Evolutionary conservation across 2,113 vertebrate species (phyloP).

Genomic region (Athene noctua): DNA sequence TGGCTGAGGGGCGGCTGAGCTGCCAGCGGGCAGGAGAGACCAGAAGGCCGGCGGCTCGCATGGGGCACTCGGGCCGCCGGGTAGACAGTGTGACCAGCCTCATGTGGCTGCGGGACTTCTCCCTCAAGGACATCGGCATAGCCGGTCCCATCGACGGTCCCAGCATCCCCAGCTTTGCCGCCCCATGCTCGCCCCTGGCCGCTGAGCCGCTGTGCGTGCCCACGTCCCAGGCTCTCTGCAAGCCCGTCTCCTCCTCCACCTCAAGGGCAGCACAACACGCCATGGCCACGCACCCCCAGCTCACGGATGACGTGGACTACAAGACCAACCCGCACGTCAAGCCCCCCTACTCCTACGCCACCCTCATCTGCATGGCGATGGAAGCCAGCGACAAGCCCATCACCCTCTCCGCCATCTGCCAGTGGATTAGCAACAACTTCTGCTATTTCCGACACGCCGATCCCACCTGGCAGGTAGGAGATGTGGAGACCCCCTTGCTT

Average conservation of each 20-base stretch:
- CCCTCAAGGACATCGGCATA: constrained; percentile 78
- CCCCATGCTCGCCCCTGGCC: constrained; percentile 85
- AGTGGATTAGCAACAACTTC: constrained; percentile 97
- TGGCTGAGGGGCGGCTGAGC: constrained; percentile 79
- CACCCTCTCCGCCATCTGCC: constrained; percentile 93
- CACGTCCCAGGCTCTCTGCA: constrained; percentile 86
- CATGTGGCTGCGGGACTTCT: constrained; percentile 95
- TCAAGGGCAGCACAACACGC: constrained; percentile 69
- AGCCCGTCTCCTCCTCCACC: constrained; percentile 85
- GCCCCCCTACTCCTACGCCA: constrained; percentile 92
- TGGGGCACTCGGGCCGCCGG: constrained; percentile 43
- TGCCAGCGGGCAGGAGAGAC: constrained; percentile 69
- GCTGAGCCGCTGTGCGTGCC: constrained; percentile 88
- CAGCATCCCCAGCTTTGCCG: constrained; percentile 69
- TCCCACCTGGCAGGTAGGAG: constrained; percentile 92
- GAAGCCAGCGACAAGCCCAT: constrained; percentile 89
- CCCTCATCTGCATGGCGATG: constrained; percentile 97
- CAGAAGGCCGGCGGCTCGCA: constrained; percentile 57
- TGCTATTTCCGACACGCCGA: constrained; percentile 94
- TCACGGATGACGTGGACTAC: constrained; percentile 88
- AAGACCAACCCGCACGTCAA: constrained; percentile 86
- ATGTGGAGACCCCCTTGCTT: not conserved
- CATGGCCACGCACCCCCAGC: constrained; percentile 76
- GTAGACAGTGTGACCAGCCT: constrained; percentile 92
- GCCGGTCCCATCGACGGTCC: constrained; percentile 73